A percentile compares a stretch with the other conserved stretches of the same genome.
phyloP scores from a whole-genome alignment of 2,888 invertebrate genomes.

The Acrobasis consociella region DNA sequence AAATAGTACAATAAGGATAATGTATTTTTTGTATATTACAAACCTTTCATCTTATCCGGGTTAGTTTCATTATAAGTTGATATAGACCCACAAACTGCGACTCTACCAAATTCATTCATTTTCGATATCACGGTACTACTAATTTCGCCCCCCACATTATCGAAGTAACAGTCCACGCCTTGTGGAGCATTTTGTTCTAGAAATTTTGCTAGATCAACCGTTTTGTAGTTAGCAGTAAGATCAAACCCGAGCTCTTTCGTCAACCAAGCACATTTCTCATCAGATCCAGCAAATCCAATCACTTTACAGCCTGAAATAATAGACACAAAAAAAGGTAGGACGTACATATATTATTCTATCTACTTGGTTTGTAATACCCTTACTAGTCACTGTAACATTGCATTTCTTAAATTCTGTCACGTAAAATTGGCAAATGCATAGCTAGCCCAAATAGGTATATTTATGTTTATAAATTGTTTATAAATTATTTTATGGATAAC shows the following conservation, averaged over 20 bases:
- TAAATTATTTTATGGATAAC: no score
- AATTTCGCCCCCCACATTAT: slow-evolving; percentile 88
- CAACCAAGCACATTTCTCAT: slow-evolving; percentile 87
- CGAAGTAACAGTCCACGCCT: slow-evolving; percentile 90
- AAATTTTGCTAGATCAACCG: slow-evolving; percentile 72
- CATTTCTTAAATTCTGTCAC: no score
- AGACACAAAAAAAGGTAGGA: no score
- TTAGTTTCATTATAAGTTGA: slow-evolving; percentile 83
- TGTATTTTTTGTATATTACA: neutral
- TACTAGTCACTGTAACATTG: no score
- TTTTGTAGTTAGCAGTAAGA: slow-evolving; percentile 88
- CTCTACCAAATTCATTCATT: slow-evolving; percentile 84
- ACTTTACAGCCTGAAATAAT: slow-evolving; percentile 81
- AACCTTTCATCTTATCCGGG: slow-evolving; percentile 72
- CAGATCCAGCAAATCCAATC: slow-evolving; percentile 87
- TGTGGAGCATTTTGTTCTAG: slow-evolving; percentile 85
- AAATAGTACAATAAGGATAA: neutral
- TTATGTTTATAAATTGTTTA: no score
- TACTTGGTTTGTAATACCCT: no score
- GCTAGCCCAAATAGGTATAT: no score
- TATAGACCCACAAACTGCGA: slow-evolving; percentile 86
- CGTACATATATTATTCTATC: no score
- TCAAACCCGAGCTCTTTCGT: slow-evolving; percentile 86
- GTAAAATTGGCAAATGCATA: no score
- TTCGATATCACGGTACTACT: slow-evolving; percentile 82